These are phyloP conservation scores for Pterocles burchelli DNA, from an alignment of 2,113 vertebrate species.

Conservation along the genomic window DNA sequence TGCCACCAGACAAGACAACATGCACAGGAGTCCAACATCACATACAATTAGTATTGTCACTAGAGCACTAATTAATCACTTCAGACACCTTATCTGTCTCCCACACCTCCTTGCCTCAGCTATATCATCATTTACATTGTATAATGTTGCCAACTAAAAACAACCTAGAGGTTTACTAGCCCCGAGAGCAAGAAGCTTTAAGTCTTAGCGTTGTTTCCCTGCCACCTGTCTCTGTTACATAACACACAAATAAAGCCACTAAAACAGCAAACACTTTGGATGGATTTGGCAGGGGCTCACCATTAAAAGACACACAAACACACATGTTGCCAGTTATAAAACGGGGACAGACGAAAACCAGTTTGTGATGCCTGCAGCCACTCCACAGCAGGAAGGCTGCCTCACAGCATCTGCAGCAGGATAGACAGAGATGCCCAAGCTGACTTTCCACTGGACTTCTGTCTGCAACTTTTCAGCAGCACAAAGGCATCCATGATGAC, in stretches of 20 bases:
- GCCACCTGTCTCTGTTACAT: neutral
- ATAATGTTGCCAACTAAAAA: neutral
- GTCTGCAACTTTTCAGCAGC: neutral
- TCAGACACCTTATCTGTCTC: slow-evolving; percentile 42
- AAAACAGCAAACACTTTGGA: neutral
- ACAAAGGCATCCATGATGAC: neutral
- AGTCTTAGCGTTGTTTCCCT: neutral
- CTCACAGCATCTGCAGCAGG: neutral
- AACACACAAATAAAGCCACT: neutral
- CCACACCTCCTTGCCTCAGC: neutral
- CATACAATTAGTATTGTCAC: slow-evolving; percentile 28
- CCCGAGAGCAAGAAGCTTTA: neutral
- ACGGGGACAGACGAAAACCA: fast-evolving
- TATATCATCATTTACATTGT: neutral
- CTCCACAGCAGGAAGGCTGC: neutral
- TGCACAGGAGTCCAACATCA: neutral
- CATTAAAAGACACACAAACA: neutral
- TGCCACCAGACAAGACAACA: neutral
- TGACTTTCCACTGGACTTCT: neutral
- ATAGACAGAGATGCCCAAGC: no score
- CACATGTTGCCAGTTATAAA: neutral
- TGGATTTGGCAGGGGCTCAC: neutral
- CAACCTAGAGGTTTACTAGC: neutral
- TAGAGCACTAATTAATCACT: slow-evolving; percentile 27
- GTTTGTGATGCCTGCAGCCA: neutral